Evolutionary conservation across 1,140 invertebrate genomes (phyloP).

Genomic region (Dolichoris vasculosae): DNA sequence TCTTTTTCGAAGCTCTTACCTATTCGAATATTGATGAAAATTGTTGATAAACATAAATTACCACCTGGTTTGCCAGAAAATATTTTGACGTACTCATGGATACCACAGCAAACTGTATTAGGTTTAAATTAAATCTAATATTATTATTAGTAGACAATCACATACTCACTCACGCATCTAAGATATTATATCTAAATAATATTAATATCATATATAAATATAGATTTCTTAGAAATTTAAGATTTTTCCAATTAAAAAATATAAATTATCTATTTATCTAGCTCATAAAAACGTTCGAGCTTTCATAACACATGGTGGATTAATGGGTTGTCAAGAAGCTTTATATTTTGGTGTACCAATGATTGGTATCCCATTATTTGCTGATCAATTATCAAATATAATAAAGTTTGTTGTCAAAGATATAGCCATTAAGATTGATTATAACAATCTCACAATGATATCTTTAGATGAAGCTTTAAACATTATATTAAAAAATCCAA

Average conservation of each 20-base stretch:
- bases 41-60: slow-evolving; percentile 57
- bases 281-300: slow-evolving; percentile 74
- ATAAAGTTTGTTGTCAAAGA: slow-evolving; percentile 65
- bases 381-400: slow-evolving; percentile 75
- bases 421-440: slow-evolving; percentile 63
- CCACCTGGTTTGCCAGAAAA: slow-evolving; percentile 72
- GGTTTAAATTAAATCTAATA: slow-evolving; percentile 64
- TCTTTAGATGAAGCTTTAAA: slow-evolving; percentile 58
- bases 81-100: slow-evolving; percentile 77
- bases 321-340: slow-evolving; percentile 75
- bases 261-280: slow-evolving; percentile 52
- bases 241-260: background rate
- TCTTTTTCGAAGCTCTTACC: slow-evolving; percentile 56
- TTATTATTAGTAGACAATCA: background rate
- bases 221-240: no score
- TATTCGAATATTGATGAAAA: slow-evolving; percentile 58
- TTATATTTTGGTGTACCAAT: slow-evolving; percentile 75
- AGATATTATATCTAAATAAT: no score
- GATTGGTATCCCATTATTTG: slow-evolving; percentile 75
- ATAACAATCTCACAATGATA: slow-evolving; percentile 63
- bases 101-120: slow-evolving; percentile 79
- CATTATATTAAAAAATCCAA: slow-evolving; percentile 62
- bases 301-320: slow-evolving; percentile 78
- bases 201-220: background rate
- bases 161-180: no score